phyloP scores from a whole-genome alignment of 2,888 invertebrate species.

The Trisateles emortualis region DNA sequence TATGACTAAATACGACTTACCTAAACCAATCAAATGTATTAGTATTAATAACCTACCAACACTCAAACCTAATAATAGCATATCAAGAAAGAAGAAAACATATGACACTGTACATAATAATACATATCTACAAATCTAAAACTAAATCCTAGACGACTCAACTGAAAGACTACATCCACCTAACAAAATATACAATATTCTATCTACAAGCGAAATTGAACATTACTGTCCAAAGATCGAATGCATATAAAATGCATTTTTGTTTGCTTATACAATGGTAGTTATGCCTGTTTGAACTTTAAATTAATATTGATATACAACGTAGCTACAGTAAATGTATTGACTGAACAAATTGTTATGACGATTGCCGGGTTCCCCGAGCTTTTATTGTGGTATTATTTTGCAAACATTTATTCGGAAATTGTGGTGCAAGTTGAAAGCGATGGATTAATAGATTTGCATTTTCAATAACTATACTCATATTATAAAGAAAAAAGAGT shows the following conservation, averaged over 20 bases:
- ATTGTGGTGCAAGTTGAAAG: not conserved
- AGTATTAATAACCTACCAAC: too few species aligned
- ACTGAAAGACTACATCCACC: not conserved
- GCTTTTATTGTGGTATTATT: not conserved
- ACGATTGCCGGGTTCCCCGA: not conserved
- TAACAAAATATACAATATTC: too few species aligned
- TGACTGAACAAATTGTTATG: not conserved
- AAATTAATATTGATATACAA: too few species aligned
- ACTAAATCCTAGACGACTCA: not conserved
- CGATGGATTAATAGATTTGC: not conserved
- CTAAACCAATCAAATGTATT: too few species aligned
- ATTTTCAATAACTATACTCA: too few species aligned
- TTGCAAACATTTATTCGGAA: constrained; percentile 1
- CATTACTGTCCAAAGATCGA: too few species aligned
- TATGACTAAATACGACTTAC: too few species aligned
- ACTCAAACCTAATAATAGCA: not conserved
- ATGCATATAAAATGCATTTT: too few species aligned
- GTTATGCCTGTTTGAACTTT: not conserved
- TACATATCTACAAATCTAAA: not conserved
- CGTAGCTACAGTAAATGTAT: not conserved
- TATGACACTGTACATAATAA: not conserved
- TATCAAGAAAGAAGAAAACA: not conserved
- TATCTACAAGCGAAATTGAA: too few species aligned
- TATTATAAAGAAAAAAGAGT: too few species aligned
- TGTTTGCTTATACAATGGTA: too few species aligned